phyloP scores from a whole-genome alignment of 2,797 vertebrate species.

The Myoxocephalus aenaeus region DNA sequence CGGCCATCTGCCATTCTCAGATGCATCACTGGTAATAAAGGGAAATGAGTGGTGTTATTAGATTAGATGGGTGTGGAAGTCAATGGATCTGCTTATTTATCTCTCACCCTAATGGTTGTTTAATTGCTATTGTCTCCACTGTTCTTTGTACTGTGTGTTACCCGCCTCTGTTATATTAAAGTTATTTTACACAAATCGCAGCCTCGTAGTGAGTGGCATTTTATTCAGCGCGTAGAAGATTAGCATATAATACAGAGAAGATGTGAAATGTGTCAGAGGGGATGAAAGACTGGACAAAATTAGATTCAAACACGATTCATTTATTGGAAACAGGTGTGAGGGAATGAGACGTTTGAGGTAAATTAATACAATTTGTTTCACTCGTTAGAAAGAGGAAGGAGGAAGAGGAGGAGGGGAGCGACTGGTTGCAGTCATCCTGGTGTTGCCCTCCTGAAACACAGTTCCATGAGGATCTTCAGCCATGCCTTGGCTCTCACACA shows the following conservation, averaged over 20 bases:
- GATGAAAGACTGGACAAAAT: not conserved
- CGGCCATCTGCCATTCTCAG: slow-evolving; percentile 66
- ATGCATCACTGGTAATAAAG: slow-evolving; percentile 47
- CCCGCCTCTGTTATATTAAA: slow-evolving; percentile 39
- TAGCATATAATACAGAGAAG: not conserved
- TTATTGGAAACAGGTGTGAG: not conserved
- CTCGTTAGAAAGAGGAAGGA: not conserved
- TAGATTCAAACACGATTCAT: not conserved
- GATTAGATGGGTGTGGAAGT: slow-evolving; percentile 60
- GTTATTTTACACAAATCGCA: slow-evolving; percentile 14
- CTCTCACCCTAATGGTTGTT: slow-evolving; percentile 44
- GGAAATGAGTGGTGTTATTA: slow-evolving; percentile 44
- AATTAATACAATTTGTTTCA: not conserved
- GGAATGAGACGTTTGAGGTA: not conserved
- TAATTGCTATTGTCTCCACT: slow-evolving; percentile 33
- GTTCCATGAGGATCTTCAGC: slow-evolving; percentile 26
- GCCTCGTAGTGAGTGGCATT: not conserved
- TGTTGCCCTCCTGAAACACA: slow-evolving; percentile 22
- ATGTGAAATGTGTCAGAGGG: not conserved
- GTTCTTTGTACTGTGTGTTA: slow-evolving; percentile 2
- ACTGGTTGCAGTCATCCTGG: not conserved
- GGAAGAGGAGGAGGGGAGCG: not conserved
- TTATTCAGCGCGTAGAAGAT: not conserved
- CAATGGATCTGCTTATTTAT: slow-evolving; percentile 52
- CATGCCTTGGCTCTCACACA: not conserved